Conservation (phyloP, 2,888 invertebrate genomes). For the Drosophila lutescens region DNA sequence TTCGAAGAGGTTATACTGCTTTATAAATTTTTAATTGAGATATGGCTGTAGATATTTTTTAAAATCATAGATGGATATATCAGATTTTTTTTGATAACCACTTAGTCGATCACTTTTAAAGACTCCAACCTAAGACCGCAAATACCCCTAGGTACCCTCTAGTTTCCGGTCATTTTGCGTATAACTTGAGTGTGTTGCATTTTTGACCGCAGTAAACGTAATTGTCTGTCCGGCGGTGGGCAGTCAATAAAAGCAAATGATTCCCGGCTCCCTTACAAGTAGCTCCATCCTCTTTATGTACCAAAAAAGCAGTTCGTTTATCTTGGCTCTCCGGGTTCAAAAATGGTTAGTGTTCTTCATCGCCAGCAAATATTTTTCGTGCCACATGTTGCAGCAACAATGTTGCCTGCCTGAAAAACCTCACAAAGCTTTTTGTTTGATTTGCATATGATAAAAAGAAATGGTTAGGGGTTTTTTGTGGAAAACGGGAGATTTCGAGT, state of each 20-base stretch:
- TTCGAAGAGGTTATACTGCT: background rate
- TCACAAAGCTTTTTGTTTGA: conserved; percentile 61
- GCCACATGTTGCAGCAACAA: conserved; percentile 74
- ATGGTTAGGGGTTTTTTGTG: conserved; percentile 9
- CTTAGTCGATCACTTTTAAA: too few relatives aligned
- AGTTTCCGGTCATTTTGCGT: conserved; percentile 26
- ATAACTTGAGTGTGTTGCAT: conserved; percentile 58
- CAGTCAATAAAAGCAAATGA: conserved; percentile 74
- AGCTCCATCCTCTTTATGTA: conserved; percentile 42
- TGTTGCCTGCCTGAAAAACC: conserved; percentile 63
- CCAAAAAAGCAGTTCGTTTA: conserved; percentile 53
- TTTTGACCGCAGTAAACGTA: conserved; percentile 78
- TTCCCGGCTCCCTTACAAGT: conserved; percentile 62
- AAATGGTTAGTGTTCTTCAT: conserved; percentile 3
- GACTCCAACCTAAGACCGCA: background rate
- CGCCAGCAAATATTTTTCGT: conserved; percentile 30
- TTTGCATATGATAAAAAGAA: conserved; percentile 73
- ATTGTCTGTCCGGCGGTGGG: conserved; percentile 66
- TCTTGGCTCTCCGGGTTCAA: conserved; percentile 28
- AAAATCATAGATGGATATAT: too few relatives aligned
- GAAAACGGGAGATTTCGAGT: background rate
- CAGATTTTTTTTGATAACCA: too few relatives aligned
- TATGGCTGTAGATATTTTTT: too few relatives aligned
- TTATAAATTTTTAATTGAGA: background rate
- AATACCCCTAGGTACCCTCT: background rate